Conservation (phyloP, 2,113 vertebrate species). For the Perca fluviatilis region DNA sequence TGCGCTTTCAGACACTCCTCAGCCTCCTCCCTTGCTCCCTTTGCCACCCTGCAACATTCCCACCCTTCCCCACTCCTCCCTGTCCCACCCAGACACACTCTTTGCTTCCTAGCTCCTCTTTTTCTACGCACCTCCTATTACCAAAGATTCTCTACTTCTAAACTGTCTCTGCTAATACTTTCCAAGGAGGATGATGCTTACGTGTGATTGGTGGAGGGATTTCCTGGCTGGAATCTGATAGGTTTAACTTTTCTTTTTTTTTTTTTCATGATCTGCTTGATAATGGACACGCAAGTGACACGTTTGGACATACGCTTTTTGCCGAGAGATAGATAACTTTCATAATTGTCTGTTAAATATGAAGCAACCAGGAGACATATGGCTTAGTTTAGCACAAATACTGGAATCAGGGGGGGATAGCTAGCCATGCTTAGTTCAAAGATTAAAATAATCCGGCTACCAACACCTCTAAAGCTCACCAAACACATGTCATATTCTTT, state of each 20-base stretch:
- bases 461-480: neutral
- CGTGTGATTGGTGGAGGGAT: slow-evolving; percentile 36
- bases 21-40: slow-evolving; percentile 19
- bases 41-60: slow-evolving; percentile 33
- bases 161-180: too few relatives aligned
- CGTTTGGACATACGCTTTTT: neutral
- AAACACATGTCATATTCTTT: too few relatives aligned
- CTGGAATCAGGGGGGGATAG: neutral
- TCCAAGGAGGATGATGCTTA: neutral
- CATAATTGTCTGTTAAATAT: neutral
- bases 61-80: slow-evolving; percentile 55
- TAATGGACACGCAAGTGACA: neutral
- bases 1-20: slow-evolving; percentile 20
- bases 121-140: neutral
- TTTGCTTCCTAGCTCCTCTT: slow-evolving; percentile 3
- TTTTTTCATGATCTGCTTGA: neutral
- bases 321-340: neutral
- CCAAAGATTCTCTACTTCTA: too few relatives aligned
- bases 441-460: neutral
- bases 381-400: neutral
- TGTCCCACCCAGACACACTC: slow-evolving; percentile 45
- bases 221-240: slow-evolving; percentile 14
- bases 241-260: slow-evolving; percentile 19
- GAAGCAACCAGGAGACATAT: neutral
- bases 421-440: neutral